phyloP scores from a whole-genome alignment of 2,888 invertebrate species.

The Biston betularia region DNA sequence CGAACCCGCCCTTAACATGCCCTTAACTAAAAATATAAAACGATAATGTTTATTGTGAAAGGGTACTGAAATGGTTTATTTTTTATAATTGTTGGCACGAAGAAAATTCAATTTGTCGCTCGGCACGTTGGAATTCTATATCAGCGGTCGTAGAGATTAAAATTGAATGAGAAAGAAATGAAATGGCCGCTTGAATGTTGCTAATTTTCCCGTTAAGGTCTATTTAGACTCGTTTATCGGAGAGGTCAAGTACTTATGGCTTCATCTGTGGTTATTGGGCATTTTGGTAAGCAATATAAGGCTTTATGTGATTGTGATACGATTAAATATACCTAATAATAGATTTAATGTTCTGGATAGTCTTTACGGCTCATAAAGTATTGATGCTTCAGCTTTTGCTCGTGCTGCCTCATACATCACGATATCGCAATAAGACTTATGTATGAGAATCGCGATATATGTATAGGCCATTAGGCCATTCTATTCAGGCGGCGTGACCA shows the following conservation, averaged over 20 bases:
- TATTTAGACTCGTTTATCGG: slow-evolving; percentile 22
- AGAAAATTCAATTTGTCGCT: slow-evolving; percentile 39
- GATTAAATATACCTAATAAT: slow-evolving; percentile 5
- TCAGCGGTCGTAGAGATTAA: slow-evolving; percentile 16
- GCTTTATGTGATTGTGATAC: slow-evolving; percentile 14
- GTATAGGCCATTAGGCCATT: too few relatives aligned
- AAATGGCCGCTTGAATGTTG: slow-evolving; percentile 16
- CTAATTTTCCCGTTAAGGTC: slow-evolving; percentile 24
- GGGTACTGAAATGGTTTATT: slow-evolving; percentile 28
- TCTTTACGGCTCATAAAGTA: background rate
- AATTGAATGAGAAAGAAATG: slow-evolving; percentile 20
- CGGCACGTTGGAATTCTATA: slow-evolving; percentile 8
- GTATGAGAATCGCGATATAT: too few relatives aligned
- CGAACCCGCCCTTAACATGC: too few relatives aligned
- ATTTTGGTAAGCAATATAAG: slow-evolving; percentile 17
- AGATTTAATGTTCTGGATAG: slow-evolving; percentile 2
- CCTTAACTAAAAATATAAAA: background rate
- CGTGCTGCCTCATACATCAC: background rate
- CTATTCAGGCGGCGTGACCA: too few relatives aligned
- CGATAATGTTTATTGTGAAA: slow-evolving; percentile 17
- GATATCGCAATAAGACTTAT: background rate
- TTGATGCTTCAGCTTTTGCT: background rate
- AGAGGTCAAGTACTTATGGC: slow-evolving; percentile 30
- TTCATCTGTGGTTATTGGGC: slow-evolving; percentile 30
- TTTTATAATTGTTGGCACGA: slow-evolving; percentile 25